Evolutionary conservation across 2,888 invertebrate species (phyloP), one percentile per base, ranked within the genome.

Genomic region (Leuctra nigra): DNA sequence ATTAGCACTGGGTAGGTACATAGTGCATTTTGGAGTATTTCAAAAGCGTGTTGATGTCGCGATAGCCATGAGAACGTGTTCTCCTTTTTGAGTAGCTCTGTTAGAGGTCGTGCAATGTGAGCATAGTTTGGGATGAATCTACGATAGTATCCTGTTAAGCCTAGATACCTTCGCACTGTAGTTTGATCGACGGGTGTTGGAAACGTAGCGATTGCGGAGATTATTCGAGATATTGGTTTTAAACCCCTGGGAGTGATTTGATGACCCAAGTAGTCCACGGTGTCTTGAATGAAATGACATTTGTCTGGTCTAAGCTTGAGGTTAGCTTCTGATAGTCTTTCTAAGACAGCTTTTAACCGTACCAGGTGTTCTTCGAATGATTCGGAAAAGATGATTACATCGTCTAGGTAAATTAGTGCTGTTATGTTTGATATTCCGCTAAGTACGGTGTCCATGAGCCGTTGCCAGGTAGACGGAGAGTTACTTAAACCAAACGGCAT

Each of bases 271-370:
- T 62, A 64, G 7, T 53, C 50, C 7, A 59, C 60, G 58, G 62
- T 60, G 16, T 52, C 52, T 1, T 55, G n/a, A 13, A 59, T 44
- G 38, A 63, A 63, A 29, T 62, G 56, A 41, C 63, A 64, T 47
- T 64, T 64, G 14, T 58, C 55, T 9, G 64, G 63, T 36, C 63
- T 59, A 7, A 64, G 50, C 55, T 63, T 63, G 9, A 64, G 39
- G 25, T 62, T 56, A 14, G 56, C 58, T 13, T 41, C 39, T n/a
- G 44, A 48, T 14, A 62, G 48, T 16, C 59, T 36, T 9, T 53
- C 41, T 13, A 62, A 44, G 1, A 63, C 53, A 4, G 16, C 53
- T n/a, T 38, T 50, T 2, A 63, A 41, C 46, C 60, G 61, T 4
- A 22, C 11, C 9, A 41, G 39, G 13, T 62, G 61, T 47, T 63